phyloP scores from a whole-genome alignment of 2,888 invertebrate species.

The Sphaerophoria taeniata region DNA sequence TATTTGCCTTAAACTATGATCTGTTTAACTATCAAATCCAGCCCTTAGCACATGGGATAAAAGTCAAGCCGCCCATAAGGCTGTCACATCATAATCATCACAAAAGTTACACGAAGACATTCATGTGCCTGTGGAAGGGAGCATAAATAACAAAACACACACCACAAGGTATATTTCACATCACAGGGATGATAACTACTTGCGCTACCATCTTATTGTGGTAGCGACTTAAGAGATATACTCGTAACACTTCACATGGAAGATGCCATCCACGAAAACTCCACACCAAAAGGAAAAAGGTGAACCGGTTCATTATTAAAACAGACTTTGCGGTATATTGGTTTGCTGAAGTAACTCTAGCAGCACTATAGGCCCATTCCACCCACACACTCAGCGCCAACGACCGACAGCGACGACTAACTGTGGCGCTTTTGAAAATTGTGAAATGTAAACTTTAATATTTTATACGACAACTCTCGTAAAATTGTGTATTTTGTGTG shows the following conservation, averaged over 20 bases:
- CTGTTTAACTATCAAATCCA: too few relatives aligned
- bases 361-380: conserved; percentile 7
- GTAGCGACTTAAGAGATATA: conserved; percentile 49
- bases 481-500: conserved; percentile 74
- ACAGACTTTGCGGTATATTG: background rate
- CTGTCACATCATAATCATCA: background rate
- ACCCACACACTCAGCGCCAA: background rate
- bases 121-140: background rate
- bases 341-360: background rate
- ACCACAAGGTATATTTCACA: conserved; percentile 38
- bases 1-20: too few relatives aligned
- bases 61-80: conserved; percentile 4
- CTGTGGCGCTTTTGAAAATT: conserved; percentile 52
- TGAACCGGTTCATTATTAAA: background rate
- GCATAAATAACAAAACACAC: background rate
- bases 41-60: too few relatives aligned
- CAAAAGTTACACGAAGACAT: conserved; percentile 10
- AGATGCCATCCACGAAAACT: background rate
- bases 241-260: conserved; percentile 8
- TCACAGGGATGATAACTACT: conserved; percentile 58
- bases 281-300: background rate
- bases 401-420: conserved; percentile 10
- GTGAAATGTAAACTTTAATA: conserved; percentile 74
- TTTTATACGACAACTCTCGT: conserved; percentile 74
- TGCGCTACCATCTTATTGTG: conserved; percentile 58